Base-by-base conservation (phyloP, 2,888 invertebrate species). In the Taphrorychus bicolor region DNA sequence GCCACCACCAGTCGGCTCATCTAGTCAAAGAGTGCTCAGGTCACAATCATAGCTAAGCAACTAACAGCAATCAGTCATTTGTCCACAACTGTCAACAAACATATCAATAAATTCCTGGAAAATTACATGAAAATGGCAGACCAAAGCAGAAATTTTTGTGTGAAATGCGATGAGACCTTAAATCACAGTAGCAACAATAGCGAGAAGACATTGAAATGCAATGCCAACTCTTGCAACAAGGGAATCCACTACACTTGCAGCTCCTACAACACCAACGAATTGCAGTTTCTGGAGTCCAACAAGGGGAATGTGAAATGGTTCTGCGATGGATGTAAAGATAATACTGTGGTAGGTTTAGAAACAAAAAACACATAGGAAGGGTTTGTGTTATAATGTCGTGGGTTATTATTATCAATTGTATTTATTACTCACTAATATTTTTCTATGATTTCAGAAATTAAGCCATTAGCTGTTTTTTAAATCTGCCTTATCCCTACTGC, bases 61-160 rank as follows among this genome's bases (percentile, higher is more conserved):
- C 32, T 23, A 21, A 0, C n/a, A n/a, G n/a, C n/a, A n/a, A 56
- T 21, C 19, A 56, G 5, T 57, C 62, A 62, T 51, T 64, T 64
- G 57, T 64, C 42, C 19, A 32, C 32, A 32, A 32, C 32, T 32
- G n/a, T 32, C 5, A 32, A 32, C 32, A 32, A 32, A n/a, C n/a
- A n/a, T 32, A 32, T 0, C 32, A 32, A 7, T 11, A 32, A 32
- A 32, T 32, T 11, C 11, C 32, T 19, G 41, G 42, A 69, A 49
- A 32, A 32, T 32, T 32, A 7, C 11, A 11, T 32, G 71, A 69
- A 70, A 62, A 74, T 73, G 75, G 71, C 71, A 68, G 73, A 72
- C 56, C 67, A 69, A 58, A 74, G 58, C 63, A 71, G 69, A 76
- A 73, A 75, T 77, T 77, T 73, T 70, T 76, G 74, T 76, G 75